Conservation (phyloP, 2,113 vertebrate species). For the Motacilla tschutschensis region DNA sequence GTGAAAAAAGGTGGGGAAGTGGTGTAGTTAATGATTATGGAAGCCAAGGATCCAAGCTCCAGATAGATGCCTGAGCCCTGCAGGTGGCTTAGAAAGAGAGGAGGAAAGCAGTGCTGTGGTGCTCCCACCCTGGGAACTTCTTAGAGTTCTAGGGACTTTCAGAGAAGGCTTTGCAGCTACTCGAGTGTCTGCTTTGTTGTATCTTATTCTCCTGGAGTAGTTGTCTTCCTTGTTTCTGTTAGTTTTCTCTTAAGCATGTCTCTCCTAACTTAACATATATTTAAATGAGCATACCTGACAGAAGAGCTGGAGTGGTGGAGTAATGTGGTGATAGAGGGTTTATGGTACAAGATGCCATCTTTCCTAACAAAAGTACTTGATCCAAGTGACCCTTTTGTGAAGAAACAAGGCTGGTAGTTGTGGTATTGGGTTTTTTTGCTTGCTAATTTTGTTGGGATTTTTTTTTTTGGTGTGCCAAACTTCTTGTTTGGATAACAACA, state of each 20-base stretch:
- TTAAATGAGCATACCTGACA: neutral
- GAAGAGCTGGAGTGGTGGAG: neutral
- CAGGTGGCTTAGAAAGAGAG: neutral
- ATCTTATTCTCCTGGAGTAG: neutral
- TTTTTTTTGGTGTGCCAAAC: neutral
- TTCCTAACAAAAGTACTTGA: neutral
- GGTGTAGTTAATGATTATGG: neutral
- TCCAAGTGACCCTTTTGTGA: neutral
- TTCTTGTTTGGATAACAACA: neutral
- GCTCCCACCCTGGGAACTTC: neutral
- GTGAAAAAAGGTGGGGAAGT: neutral
- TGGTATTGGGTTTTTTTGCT: neutral
- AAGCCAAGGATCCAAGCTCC: neutral
- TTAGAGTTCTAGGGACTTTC: neutral
- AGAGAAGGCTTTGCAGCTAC: neutral
- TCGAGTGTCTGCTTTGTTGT: neutral
- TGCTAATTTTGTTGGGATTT: neutral
- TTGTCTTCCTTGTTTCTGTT: neutral
- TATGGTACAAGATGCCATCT: neutral
- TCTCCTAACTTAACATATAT: neutral
- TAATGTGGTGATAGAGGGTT: neutral
- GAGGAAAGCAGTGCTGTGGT: neutral
- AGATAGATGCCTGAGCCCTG: neutral
- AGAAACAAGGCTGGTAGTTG: neutral
- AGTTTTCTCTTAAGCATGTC: neutral